These are phyloP conservation scores for Nibea albiflora DNA, from an alignment of 2,113 vertebrate species.

Conservation along the genomic window DNA sequence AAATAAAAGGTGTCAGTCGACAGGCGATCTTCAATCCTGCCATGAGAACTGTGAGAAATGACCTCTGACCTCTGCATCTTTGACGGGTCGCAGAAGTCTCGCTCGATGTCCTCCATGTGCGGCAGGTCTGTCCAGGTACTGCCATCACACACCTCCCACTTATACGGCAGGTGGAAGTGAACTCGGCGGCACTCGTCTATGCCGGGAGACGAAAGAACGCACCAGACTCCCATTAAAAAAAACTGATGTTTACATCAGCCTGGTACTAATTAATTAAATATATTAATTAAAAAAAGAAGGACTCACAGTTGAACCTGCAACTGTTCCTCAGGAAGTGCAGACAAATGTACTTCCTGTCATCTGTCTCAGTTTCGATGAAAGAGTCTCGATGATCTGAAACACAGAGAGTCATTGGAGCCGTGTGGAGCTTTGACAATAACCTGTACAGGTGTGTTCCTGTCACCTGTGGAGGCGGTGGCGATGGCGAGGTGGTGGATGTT, in stretches of 20 bases:
- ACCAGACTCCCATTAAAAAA: too few relatives aligned
- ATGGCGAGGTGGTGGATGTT: constrained; percentile 69
- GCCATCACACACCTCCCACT: constrained; percentile 79
- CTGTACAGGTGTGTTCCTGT: not conserved
- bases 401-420: not conserved
- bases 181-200: constrained; percentile 75
- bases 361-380: constrained; percentile 14
- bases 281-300: not conserved
- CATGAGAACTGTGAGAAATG: not conserved
- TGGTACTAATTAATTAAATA: too few relatives aligned
- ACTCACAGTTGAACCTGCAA: constrained; percentile 80
- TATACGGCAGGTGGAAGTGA: constrained; percentile 82
- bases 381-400: constrained; percentile 44
- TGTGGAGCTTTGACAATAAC: too few relatives aligned
- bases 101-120: constrained; percentile 80
- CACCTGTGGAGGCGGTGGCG: constrained; percentile 27
- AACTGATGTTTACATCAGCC: not conserved
- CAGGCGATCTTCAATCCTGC: not conserved
- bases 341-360: constrained; percentile 73
- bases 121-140: constrained; percentile 71
- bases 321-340: constrained; percentile 79
- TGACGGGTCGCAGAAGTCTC: constrained; percentile 76
- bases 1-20: not conserved
- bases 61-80: constrained; percentile 70
- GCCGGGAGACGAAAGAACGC: not conserved